These are phyloP conservation scores for Listronotus oregonensis DNA, from an alignment of 1,140 invertebrate species.

Conservation along the genomic window DNA sequence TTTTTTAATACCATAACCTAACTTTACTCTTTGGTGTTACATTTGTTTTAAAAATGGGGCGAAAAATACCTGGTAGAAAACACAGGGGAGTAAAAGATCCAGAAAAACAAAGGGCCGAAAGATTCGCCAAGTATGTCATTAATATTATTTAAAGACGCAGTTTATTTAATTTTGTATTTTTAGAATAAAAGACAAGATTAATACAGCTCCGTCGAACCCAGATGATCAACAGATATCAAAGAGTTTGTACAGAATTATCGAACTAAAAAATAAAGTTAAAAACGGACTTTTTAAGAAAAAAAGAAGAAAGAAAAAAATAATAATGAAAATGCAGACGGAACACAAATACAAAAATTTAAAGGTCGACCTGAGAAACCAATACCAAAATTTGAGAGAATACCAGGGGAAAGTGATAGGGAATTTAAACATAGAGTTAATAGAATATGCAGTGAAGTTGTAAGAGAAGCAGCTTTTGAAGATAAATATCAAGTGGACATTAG, in stretches of 20 bases:
- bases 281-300: constrained; percentile 50
- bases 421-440: constrained; percentile 59
- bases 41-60: constrained; percentile 64
- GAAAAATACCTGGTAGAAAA: constrained; percentile 76
- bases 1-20: no score
- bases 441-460: constrained; percentile 58
- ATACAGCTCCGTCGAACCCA: constrained; percentile 66
- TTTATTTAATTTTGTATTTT: constrained; percentile 16
- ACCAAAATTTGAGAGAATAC: constrained; percentile 58
- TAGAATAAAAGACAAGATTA: constrained; percentile 70
- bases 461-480: constrained; percentile 61
- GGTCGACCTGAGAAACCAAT: constrained; percentile 57
- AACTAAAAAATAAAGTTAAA: constrained; percentile 61
- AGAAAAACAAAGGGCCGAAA: constrained; percentile 64
- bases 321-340: constrained; percentile 4
- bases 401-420: constrained; percentile 54
- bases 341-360: constrained; percentile 40
- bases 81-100: constrained; percentile 73
- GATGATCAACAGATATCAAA: constrained; percentile 71
- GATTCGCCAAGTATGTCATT: constrained; percentile 60
- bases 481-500: constrained; percentile 62
- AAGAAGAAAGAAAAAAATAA: constrained; percentile 36
- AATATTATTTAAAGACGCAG: constrained; percentile 18
- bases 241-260: constrained; percentile 64
- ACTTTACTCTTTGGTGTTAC: neutral